These are phyloP conservation scores for Paraescarpia echinospica DNA, from an alignment of 1,140 invertebrate genomes.

Conservation along the genomic window DNA sequence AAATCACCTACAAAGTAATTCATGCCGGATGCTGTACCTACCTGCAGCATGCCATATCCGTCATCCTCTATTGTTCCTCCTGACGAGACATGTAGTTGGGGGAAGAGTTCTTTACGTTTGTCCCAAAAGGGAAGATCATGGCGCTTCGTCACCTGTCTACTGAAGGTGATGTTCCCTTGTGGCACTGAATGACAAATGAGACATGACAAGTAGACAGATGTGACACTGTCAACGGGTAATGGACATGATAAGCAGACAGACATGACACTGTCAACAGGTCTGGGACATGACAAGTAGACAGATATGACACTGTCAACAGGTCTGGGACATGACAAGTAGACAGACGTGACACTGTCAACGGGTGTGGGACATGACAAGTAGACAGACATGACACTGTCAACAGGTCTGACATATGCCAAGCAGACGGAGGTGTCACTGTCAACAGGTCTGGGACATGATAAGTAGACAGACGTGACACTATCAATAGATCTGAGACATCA, in stretches of 20 bases:
- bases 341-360: neutral
- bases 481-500: too few species aligned
- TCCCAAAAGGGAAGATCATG: conserved; percentile 71
- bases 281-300: neutral
- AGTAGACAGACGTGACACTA: too few species aligned
- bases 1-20: too few species aligned
- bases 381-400: too few species aligned
- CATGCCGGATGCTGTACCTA: conserved; percentile 34
- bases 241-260: neutral
- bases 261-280: neutral
- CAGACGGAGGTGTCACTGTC: too few species aligned
- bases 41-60: conserved; percentile 79
- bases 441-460: too few species aligned
- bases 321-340: neutral
- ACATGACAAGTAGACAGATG: neutral
- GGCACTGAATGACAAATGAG: neutral
- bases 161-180: conserved; percentile 57
- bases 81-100: conserved; percentile 72
- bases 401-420: too few species aligned
- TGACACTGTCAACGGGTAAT: neutral
- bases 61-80: conserved; percentile 83
- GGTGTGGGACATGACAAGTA: neutral
- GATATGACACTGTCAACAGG: neutral
- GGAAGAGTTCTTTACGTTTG: conserved; percentile 59
- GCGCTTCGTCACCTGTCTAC: conserved; percentile 66